phyloP scores from a whole-genome alignment of 2,888 invertebrate species.

The Alloplasta piceator region DNA sequence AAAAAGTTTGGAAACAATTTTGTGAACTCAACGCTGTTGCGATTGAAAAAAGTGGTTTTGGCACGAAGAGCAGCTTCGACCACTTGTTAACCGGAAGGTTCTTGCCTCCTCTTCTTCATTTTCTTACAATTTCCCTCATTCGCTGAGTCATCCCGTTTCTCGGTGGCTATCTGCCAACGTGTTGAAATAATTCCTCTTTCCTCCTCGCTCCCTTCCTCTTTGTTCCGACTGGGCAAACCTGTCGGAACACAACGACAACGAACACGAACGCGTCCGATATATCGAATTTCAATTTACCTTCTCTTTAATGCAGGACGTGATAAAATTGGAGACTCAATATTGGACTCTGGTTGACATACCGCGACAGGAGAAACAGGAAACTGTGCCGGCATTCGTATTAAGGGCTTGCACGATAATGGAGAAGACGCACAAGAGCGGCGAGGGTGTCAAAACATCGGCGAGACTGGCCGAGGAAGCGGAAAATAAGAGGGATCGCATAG shows the following conservation, averaged over 20 bases:
- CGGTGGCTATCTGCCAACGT: conserved; percentile 28
- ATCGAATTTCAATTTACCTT: conserved; percentile 65
- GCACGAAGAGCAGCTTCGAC: conserved; percentile 57
- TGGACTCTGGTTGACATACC: conserved; percentile 97
- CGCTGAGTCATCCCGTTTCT: conserved; percentile 37
- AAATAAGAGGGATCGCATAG: conserved; percentile 92
- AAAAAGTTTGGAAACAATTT: conserved; percentile 46
- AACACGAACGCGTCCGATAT: conserved; percentile 33
- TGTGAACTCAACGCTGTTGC: conserved; percentile 28
- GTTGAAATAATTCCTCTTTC: conserved; percentile 57
- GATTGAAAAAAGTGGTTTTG: conserved; percentile 53
- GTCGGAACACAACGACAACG: conserved; percentile 41
- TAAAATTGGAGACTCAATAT: conserved; percentile 95
- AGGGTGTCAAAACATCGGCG: conserved; percentile 93
- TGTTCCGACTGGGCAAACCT: conserved; percentile 48
- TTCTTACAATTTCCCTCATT: conserved; percentile 21
- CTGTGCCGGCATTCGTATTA: conserved; percentile 95
- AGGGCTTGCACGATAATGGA: conserved; percentile 96
- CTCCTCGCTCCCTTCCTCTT: background rate
- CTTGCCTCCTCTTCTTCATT: background rate
- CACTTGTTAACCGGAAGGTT: conserved; percentile 63
- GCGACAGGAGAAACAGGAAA: conserved; percentile 96
- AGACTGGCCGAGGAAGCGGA: conserved; percentile 94
- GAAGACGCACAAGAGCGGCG: conserved; percentile 95
- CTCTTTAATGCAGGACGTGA: conserved; percentile 89